Base-by-base conservation (phyloP, 2,797 vertebrate genomes). In the Lindbergichthys nudifrons region DNA sequence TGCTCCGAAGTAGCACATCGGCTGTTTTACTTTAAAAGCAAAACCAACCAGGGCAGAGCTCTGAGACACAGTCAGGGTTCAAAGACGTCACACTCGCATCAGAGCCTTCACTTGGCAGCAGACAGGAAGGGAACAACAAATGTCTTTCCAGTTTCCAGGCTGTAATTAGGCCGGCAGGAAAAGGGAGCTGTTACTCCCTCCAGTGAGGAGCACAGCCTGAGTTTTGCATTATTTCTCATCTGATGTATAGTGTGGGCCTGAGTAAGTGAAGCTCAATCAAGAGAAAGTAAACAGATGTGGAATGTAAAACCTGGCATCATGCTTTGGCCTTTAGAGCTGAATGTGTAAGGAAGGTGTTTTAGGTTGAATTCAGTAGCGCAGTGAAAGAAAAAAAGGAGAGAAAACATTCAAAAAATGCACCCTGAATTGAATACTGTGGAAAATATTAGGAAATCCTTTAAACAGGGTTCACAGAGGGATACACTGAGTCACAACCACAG, bases 161-260 rank as follows among this genome's bases (percentile, higher is more conserved):
- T 70, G 77, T 77, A 89, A 90, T 85, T 85, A 86, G 83, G 77
- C 51, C 66, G 70, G 75, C 86, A 91, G 92, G 92, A 94, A 92
- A 36, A 88, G 70, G 53, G 63, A 86, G 81, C 63, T 54, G 88
- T 72, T 85, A 79, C 87, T 88, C 87, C 89, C 90, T 62, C 71
- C 78, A 78, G 72, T 75, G 70, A 81, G 47, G 14, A 75, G 63
- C 48, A 32, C 79, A 79, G 83, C 61, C 46, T 0, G 56, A 60
- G 43, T 46, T 69, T 30, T 64, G 60, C 42, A 52, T 85, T 70
- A 73, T 73, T 82, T 68, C 63, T 78, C 62, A 81, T 77, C 43
- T 73, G 47, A 71, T 74, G 77, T 82, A 68, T 23, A 70, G 45
- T 47, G 61, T n/a, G 18, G 10, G 59, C 14, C 65, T 9, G 23